Base-by-base conservation (phyloP, 1,140 invertebrate genomes). In the Sitobion miscanthi region DNA sequence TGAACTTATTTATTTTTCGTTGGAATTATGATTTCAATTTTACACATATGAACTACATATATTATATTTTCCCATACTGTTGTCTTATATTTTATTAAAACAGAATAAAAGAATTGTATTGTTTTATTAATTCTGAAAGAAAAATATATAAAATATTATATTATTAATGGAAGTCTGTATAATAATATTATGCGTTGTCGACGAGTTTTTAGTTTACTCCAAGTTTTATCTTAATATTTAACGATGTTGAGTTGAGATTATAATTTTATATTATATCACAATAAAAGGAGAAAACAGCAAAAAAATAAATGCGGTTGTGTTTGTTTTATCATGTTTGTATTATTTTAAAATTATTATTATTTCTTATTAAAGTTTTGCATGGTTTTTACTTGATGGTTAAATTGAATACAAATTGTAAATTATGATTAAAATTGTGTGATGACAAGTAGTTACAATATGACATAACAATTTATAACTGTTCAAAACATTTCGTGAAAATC, bases 181-280 rank as follows among this genome's bases (percentile, higher is more conserved):
- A 69, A 69, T n/a, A 42, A 83, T 83, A 83, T 83, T 83, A 42
- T 83, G 30, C 62, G n/a, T 77, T 77, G 62, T 77, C 62, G 17
- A 77, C 62, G 62, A 77, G 62, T n/a, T 77, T 62, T 77, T n/a
- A 77, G 62, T 77, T 77, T 14, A n/a, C 14, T 77, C 30, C 30
- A n/a, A 77, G 62, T n/a, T 69, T 69, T n/a, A 77, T 77, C 62
- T 77, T n/a, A 77, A 77, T 77, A n/a, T 77, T 77, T 77, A 77
- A 77, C 14, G 30, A 77, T 77, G 62, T 77, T n/a, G 62, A 77
- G 62, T 77, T 77, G 30, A 77, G 62, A 77, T 77, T 77, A 77
- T 77, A 77, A n/a, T n/a, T 77, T 77, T n/a, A 77, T n/a, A 69
- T 69, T n/a, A n/a, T 77, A 14, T 77, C n/a, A 77, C n/a, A 77